Percentiles rank a stretch among this genome's conserved stretches.
phyloP scores from a whole-genome alignment of 2,113 vertebrate species.

The Burhinus bistriatus region DNA sequence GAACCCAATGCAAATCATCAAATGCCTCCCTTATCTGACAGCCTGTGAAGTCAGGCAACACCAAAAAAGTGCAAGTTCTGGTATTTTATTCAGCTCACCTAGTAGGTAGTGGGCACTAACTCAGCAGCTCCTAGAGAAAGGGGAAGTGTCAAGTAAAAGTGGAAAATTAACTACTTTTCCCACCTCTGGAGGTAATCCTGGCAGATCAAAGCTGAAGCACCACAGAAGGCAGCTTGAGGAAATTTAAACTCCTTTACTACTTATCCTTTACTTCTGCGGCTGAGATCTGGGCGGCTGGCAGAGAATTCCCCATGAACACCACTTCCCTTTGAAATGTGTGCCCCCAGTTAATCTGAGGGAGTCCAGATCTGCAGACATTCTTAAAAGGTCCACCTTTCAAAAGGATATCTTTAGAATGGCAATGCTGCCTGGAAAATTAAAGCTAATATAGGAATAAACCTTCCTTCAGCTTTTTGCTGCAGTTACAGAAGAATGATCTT shows the following conservation, averaged over 20 bases:
- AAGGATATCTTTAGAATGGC: slow-evolving; percentile 40
- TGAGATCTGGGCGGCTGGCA: slow-evolving; percentile 17
- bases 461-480: not conserved
- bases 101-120: not conserved
- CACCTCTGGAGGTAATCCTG: slow-evolving; percentile 43
- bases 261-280: slow-evolving; percentile 26
- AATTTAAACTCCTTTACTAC: slow-evolving; percentile 56
- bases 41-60: not conserved
- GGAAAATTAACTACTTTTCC: slow-evolving; percentile 48
- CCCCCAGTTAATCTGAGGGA: slow-evolving; percentile 40
- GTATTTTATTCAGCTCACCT: not conserved
- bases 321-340: slow-evolving; percentile 52
- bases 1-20: not conserved
- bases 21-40: not conserved
- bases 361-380: slow-evolving; percentile 27
- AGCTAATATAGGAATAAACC: slow-evolving; percentile 9
- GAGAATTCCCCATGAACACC: slow-evolving; percentile 13
- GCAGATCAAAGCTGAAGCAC: slow-evolving; percentile 62
- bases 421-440: not conserved
- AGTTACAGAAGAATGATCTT: not conserved
- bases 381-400: slow-evolving; percentile 61
- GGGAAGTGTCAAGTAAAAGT: not conserved
- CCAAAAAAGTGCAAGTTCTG: not conserved
- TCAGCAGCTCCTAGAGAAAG: not conserved
- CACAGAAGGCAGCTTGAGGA: slow-evolving; percentile 42